phyloP scores from a whole-genome alignment of 2,888 invertebrate genomes.

The Anorthoa munda region DNA sequence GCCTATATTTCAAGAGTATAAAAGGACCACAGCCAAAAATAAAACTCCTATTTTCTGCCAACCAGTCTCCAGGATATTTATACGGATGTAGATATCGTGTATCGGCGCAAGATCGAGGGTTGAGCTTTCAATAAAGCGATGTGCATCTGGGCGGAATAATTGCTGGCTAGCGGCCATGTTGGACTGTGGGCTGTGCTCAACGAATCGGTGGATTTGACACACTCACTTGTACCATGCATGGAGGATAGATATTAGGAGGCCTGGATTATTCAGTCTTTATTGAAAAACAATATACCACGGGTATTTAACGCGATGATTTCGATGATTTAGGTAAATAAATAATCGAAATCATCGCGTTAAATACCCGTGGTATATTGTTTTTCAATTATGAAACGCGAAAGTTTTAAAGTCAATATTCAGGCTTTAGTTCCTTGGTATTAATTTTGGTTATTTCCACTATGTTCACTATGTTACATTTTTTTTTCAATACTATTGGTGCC shows the following conservation, averaged over 20 bases:
- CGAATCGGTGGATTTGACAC: neutral
- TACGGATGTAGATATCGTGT: constrained; percentile 20
- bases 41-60: neutral
- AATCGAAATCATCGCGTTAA: too few species aligned
- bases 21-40: constrained; percentile 10
- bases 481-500: too few species aligned
- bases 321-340: too few species aligned
- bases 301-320: too few species aligned
- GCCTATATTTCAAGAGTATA: neutral
- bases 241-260: neutral
- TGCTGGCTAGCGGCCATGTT: constrained; percentile 46
- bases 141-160: constrained; percentile 53
- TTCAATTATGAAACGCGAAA: too few species aligned
- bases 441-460: too few species aligned
- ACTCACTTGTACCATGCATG: constrained; percentile 7
- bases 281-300: too few species aligned
- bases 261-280: neutral
- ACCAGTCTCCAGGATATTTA: constrained; percentile 10
- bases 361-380: too few species aligned
- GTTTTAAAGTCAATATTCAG: too few species aligned
- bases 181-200: constrained; percentile 22
- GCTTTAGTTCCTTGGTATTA: too few species aligned
- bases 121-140: constrained; percentile 57
- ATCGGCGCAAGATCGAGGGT: constrained; percentile 43
- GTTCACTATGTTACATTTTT: too few species aligned